Evolutionary conservation across 2,888 invertebrate species (phyloP).

Genomic region (Morpho deidamia): DNA sequence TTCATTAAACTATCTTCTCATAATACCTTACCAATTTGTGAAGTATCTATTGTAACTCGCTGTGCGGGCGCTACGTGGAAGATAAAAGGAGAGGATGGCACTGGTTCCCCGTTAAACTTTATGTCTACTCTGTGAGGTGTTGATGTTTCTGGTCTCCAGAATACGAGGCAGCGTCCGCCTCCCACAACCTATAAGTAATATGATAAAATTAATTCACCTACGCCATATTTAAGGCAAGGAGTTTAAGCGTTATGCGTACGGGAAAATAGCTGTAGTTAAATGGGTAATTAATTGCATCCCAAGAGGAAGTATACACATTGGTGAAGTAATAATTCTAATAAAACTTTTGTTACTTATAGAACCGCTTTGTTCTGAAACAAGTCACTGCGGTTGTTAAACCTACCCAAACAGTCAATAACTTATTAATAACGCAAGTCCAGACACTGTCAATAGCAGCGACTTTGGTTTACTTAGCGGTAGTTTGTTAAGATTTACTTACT

Average conservation of each 20-base stretch:
- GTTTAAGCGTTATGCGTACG: too few relatives aligned
- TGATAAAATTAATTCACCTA: too few relatives aligned
- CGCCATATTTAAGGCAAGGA: too few relatives aligned
- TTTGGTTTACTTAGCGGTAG: conserved; percentile 18
- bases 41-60: conserved; percentile 46
- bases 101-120: conserved; percentile 96
- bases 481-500: conserved; percentile 42
- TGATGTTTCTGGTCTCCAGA: conserved; percentile 94
- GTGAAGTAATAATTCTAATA: too few relatives aligned
- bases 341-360: too few relatives aligned
- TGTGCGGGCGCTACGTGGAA: conserved; percentile 81
- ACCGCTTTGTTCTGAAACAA: not conserved
- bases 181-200: conserved; percentile 85
- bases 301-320: too few relatives aligned
- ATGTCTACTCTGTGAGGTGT: conserved; percentile 96
- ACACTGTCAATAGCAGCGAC: conserved; percentile 21
- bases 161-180: conserved; percentile 95
- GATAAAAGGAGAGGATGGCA: conserved; percentile 93
- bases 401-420: conserved; percentile 7
- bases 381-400: conserved; percentile 1
- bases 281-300: too few relatives aligned
- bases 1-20: not conserved
- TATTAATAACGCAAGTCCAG: conserved; percentile 22
- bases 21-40: conserved; percentile 56
- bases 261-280: too few relatives aligned